Percentiles rank a stretch among this genome's conserved stretches.
Evolutionary conservation across 2,888 invertebrate genomes (phyloP).

Genomic region (Seladonia tumulorum): DNA sequence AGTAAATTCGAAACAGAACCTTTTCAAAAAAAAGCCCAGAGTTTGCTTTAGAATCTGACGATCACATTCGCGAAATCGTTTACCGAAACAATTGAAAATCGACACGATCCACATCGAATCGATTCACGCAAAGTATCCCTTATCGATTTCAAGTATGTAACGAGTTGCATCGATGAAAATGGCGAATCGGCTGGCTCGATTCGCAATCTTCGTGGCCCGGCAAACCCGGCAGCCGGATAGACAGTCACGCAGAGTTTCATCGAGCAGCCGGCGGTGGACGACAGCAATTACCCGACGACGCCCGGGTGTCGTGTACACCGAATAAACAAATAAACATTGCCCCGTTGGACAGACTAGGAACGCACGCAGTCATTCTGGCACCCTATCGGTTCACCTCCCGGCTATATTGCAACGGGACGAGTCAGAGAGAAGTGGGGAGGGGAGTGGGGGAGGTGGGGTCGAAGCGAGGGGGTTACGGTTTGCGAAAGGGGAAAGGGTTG

Average conservation of each 20-base stretch:
- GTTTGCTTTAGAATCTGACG: too few relatives aligned
- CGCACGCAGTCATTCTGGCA: slow-evolving; percentile 48
- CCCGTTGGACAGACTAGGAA: slow-evolving; percentile 47
- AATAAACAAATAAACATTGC: slow-evolving; percentile 72
- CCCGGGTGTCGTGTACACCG: slow-evolving; percentile 51
- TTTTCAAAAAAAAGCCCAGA: not conserved
- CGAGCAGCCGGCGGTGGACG: slow-evolving; percentile 43
- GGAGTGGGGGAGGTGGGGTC: slow-evolving; percentile 21
- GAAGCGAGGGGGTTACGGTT: not conserved
- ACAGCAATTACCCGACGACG: slow-evolving; percentile 62
- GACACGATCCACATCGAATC: not conserved
- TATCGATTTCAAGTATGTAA: not conserved
- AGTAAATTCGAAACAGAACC: not conserved
- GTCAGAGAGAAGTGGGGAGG: not conserved
- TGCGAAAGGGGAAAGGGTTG: slow-evolving; percentile 1
- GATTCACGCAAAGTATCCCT: not conserved
- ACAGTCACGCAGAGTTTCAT: slow-evolving; percentile 37
- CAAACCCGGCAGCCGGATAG: slow-evolving; percentile 32
- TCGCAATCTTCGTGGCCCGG: slow-evolving; percentile 47
- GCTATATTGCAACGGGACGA: slow-evolving; percentile 41
- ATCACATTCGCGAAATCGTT: too few relatives aligned
- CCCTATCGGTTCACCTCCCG: slow-evolving; percentile 45
- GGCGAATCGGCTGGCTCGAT: too few relatives aligned
- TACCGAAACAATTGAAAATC: not conserved
- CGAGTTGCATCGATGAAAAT: not conserved